Percentiles rank a stretch among this genome's conserved stretches.
Evolutionary conservation across 2,888 invertebrate genomes (phyloP).

Genomic region (Tupiocoris notatus): DNA sequence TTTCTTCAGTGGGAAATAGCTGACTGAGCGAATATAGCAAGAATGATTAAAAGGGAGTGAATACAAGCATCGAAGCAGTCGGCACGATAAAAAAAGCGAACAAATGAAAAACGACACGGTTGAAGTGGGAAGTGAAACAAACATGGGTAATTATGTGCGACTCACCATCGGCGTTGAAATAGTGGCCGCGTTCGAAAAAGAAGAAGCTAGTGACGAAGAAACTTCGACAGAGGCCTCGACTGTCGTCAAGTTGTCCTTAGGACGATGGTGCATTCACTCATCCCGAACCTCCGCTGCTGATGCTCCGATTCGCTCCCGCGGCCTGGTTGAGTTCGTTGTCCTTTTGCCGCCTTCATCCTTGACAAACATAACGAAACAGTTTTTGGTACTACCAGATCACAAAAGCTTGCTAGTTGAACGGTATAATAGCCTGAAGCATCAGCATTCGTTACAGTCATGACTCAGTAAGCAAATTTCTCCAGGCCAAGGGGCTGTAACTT

Average conservation of each 20-base stretch:
- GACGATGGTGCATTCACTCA: constrained; percentile 19
- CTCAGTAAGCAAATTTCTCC: not conserved
- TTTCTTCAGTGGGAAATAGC: too few relatives aligned
- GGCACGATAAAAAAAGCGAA: not conserved
- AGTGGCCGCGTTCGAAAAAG: not conserved
- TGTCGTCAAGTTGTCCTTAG: not conserved
- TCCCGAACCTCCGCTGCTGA: constrained; percentile 35
- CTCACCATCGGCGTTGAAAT: not conserved
- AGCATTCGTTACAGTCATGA: not conserved
- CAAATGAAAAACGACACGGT: constrained; percentile 6
- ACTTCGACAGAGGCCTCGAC: not conserved
- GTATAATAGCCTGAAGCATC: not conserved
- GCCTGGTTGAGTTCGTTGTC: not conserved
- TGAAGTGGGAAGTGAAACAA: constrained; percentile 28
- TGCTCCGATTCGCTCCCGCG: constrained; percentile 39
- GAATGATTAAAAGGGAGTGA: not conserved
- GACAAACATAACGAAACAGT: constrained; percentile 8
- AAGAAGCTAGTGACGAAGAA: not conserved
- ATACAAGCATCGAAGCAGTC: not conserved
- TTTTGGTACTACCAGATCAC: not conserved
- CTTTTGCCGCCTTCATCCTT: not conserved
- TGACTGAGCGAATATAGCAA: not conserved
- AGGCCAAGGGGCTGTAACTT: too few relatives aligned
- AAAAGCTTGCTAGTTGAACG: not conserved
- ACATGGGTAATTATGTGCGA: constrained; percentile 2